phyloP scores from a whole-genome alignment of 2,113 vertebrate species.

The Myocastor coypus region DNA sequence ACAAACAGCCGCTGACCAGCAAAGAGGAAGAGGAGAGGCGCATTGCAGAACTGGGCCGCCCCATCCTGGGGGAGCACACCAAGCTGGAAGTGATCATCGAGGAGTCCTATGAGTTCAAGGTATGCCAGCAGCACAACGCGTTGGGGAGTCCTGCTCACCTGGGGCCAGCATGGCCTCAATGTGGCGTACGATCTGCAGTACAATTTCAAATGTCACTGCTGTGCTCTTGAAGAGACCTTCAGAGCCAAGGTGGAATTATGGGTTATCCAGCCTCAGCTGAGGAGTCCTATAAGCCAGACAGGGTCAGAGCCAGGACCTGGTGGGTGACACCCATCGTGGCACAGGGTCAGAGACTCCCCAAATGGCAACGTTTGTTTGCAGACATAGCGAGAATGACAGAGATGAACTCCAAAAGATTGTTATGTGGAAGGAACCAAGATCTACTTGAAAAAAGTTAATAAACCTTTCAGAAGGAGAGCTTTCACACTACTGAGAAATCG shows the following conservation, averaged over 20 bases:
- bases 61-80: slow-evolving; percentile 92
- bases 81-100: slow-evolving; percentile 96
- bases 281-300: neutral
- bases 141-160: neutral
- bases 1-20: slow-evolving; percentile 89
- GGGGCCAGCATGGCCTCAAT: neutral
- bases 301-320: neutral
- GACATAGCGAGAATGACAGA: neutral
- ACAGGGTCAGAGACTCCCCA: neutral
- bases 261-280: neutral
- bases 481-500: neutral
- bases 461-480: neutral
- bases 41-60: slow-evolving; percentile 94
- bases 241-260: neutral
- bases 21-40: slow-evolving; percentile 95
- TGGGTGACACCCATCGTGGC: neutral
- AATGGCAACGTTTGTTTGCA: neutral
- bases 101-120: slow-evolving; percentile 99
- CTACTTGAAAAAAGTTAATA: neutral
- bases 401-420: neutral
- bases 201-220: neutral
- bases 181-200: neutral
- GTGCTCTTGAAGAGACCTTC: neutral
- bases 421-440: neutral
- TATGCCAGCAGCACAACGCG: slow-evolving; percentile 61